phyloP scores from a whole-genome alignment of 2,797 vertebrate species.

The Sebastes miniatus region DNA sequence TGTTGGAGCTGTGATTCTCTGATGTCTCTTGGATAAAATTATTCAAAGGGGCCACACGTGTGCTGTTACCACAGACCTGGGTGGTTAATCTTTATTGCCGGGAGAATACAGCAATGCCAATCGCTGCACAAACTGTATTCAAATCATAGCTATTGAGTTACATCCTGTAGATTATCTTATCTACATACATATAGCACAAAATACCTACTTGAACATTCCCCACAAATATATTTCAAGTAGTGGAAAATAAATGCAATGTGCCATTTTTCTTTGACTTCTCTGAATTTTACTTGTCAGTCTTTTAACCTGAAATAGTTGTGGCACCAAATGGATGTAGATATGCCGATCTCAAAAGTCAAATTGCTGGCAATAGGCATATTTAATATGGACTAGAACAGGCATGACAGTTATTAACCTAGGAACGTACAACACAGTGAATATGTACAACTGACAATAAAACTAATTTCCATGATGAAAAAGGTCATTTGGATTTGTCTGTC shows the following conservation, averaged over 20 bases:
- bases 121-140: slow-evolving; percentile 56
- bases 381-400: slow-evolving; percentile 62
- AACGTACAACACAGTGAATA: slow-evolving; percentile 35
- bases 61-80: slow-evolving; percentile 32
- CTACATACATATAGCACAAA: slow-evolving; percentile 65
- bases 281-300: slow-evolving; percentile 69
- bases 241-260: slow-evolving; percentile 62
- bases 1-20: slow-evolving; percentile 14
- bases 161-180: slow-evolving; percentile 49
- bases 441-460: slow-evolving; percentile 61
- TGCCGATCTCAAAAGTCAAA: slow-evolving; percentile 75
- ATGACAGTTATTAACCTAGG: slow-evolving; percentile 66
- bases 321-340: slow-evolving; percentile 64
- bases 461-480: slow-evolving; percentile 61
- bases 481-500: slow-evolving; percentile 58
- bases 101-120: slow-evolving; percentile 30
- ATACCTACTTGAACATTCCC: slow-evolving; percentile 38
- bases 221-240: slow-evolving; percentile 75
- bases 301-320: slow-evolving; percentile 70
- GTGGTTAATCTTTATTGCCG: slow-evolving; percentile 57
- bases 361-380: slow-evolving; percentile 68
- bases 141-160: slow-evolving; percentile 55
- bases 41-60: slow-evolving; percentile 41
- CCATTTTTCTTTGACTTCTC: slow-evolving; percentile 60
- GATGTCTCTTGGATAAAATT: slow-evolving; percentile 23